Evolutionary conservation across 2,113 vertebrate species (phyloP).

Genomic region (Eudyptes chrysolophus): DNA sequence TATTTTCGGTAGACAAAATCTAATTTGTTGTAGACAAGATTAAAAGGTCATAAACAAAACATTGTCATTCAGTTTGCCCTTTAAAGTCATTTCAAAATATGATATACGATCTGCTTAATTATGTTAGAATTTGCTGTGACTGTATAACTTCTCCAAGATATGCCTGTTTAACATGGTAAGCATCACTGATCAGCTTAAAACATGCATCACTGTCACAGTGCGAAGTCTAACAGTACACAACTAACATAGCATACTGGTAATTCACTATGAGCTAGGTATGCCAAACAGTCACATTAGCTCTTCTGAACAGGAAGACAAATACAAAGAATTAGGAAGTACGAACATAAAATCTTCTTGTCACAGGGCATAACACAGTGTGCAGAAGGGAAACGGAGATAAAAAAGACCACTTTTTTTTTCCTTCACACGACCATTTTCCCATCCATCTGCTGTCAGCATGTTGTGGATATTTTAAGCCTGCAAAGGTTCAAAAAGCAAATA

Average conservation of each 20-base stretch:
- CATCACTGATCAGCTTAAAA: neutral
- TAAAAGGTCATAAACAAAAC: slow-evolving; percentile 59
- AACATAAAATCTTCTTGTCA: neutral
- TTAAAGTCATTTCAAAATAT: neutral
- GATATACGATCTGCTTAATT: neutral
- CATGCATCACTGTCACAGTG: neutral
- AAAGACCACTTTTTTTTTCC: neutral
- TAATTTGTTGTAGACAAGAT: slow-evolving; percentile 46
- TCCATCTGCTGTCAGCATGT: neutral
- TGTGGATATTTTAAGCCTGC: neutral
- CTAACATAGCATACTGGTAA: neutral
- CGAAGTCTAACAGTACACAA: neutral
- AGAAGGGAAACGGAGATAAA: neutral
- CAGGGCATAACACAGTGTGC: neutral
- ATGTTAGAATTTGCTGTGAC: neutral
- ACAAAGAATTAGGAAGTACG: neutral
- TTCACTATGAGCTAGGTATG: neutral
- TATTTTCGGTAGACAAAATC: slow-evolving; percentile 11
- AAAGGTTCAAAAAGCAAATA: neutral
- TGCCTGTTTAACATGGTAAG: neutral
- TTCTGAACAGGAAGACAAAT: neutral
- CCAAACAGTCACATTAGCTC: neutral
- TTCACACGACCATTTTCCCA: neutral
- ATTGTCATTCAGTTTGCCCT: neutral
- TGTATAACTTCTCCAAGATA: neutral